Evolutionary conservation across 2,888 invertebrate species (phyloP).

Genomic region (Calameuta pallipes): DNA sequence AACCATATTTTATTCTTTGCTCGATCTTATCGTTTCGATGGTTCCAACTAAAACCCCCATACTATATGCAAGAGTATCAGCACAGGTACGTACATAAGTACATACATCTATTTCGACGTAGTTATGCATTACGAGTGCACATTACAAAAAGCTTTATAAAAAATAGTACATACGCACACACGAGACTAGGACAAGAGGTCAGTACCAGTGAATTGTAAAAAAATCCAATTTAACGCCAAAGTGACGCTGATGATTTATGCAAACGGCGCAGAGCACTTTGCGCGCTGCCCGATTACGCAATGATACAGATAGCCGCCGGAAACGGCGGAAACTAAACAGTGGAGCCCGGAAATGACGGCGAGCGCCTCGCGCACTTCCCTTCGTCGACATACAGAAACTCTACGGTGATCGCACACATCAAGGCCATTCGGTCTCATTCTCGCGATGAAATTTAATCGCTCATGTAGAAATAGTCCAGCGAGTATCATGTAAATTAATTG

Average conservation of each 20-base stretch:
- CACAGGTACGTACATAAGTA: not conserved
- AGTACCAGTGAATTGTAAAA: not conserved
- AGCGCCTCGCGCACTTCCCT: conserved; percentile 53
- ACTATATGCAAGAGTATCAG: not conserved
- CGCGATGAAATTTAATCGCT: not conserved
- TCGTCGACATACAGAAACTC: conserved; percentile 23
- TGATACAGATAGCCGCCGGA: conserved; percentile 56
- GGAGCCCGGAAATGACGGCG: conserved; percentile 58
- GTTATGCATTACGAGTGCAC: too few relatives aligned
- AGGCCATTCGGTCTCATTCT: not conserved
- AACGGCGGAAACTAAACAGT: conserved; percentile 60
- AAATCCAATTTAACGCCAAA: not conserved
- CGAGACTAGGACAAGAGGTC: not conserved
- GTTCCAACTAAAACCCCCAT: not conserved
- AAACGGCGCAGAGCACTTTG: conserved; percentile 11
- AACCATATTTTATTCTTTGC: too few relatives aligned
- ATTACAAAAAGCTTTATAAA: not conserved
- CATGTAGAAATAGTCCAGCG: not conserved
- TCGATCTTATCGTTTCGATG: too few relatives aligned
- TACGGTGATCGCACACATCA: not conserved
- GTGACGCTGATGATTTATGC: not conserved
- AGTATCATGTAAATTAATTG: not conserved
- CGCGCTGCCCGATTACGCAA: conserved; percentile 40
- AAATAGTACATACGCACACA: not conserved
- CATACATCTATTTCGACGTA: not conserved